Base-by-base conservation (phyloP, 30 jellyfish, hydroid and myxozoan species). In the Nemopilema nomurai region DNA sequence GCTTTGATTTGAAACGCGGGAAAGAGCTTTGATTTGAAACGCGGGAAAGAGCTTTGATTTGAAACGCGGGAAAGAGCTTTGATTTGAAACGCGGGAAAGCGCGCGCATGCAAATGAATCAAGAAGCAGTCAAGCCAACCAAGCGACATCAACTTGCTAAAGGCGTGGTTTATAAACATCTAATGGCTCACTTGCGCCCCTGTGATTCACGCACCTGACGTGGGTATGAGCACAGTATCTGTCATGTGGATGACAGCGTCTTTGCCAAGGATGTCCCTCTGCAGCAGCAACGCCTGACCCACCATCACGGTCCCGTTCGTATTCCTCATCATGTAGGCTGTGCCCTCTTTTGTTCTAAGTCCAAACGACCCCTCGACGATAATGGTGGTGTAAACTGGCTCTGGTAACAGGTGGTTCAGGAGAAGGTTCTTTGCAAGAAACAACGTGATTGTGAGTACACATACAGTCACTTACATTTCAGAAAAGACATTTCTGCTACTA, bases 171-270 rank as follows among this genome's bases (percentile, higher is more conserved):
- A n/a, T n/a, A n/a, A n/a, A n/a, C n/a, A n/a, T n/a, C n/a, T n/a
- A n/a, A n/a, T n/a, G n/a, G n/a, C n/a, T n/a, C n/a, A n/a, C n/a
- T n/a, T n/a, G n/a, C n/a, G n/a, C n/a, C n/a, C n/a, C n/a, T 41
- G 57, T 41, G 57, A 3, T 41, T 41, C n/a, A n/a, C n/a, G n/a
- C 8, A 87, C 96, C 96, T 87, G 96, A 87, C 9, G 89, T 78
- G 13, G 96, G 96, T 18, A 87, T 32, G 17, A 87, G 28, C 18
- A 87, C 96, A 3, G 21, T 49, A 31, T 79, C 96, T 13, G 79
- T 51, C 6, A 87, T 82, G 66, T 87, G 96, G 49, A 87, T 41
- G 21, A 87, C 96, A 0, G 90, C 89, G 79, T 87, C 91, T 20
- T 49, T 71, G 0, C 91, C 87, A 18, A 41, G 49, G 9, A 69